phyloP scores from a whole-genome alignment of 2,888 invertebrate species.

The Pomacea canaliculata region DNA sequence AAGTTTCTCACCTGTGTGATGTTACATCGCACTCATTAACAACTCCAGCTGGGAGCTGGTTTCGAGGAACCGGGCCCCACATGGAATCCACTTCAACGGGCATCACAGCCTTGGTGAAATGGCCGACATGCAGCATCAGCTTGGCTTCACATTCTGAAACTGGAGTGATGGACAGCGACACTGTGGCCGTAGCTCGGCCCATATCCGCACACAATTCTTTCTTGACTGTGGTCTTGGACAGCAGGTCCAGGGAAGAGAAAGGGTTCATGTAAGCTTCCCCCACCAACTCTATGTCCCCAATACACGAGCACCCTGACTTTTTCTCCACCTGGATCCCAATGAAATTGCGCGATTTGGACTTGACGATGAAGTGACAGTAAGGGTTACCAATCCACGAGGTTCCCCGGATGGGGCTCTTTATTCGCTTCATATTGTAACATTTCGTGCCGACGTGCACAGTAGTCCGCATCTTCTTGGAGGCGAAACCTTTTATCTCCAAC shows the following conservation, averaged over 20 bases:
- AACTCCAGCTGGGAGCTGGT: constrained; percentile 56
- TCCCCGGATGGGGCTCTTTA: too few species aligned
- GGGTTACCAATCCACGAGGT: too few species aligned
- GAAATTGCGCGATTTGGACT: too few species aligned
- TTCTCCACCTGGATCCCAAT: not conserved
- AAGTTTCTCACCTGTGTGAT: constrained; percentile 56
- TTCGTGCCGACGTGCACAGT: not conserved
- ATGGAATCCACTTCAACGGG: constrained; percentile 63
- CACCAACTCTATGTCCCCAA: too few species aligned
- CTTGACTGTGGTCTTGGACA: not conserved
- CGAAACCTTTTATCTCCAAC: not conserved
- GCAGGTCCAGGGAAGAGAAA: not conserved
- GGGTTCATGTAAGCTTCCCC: not conserved
- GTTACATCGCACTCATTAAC: constrained; percentile 65
- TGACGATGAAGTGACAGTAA: too few species aligned
- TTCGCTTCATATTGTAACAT: not conserved
- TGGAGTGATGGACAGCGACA: too few species aligned
- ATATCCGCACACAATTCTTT: not conserved
- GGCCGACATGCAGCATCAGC: constrained; percentile 61
- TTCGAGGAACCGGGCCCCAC: constrained; percentile 67
- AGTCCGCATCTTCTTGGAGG: not conserved
- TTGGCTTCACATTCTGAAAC: constrained; percentile 40
- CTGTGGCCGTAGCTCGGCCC: not conserved
- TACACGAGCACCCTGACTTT: not conserved
- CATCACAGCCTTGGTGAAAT: constrained; percentile 66